Evolutionary conservation across 1,140 invertebrate species (phyloP).

Genomic region (Schlechtendalia chinensis): DNA sequence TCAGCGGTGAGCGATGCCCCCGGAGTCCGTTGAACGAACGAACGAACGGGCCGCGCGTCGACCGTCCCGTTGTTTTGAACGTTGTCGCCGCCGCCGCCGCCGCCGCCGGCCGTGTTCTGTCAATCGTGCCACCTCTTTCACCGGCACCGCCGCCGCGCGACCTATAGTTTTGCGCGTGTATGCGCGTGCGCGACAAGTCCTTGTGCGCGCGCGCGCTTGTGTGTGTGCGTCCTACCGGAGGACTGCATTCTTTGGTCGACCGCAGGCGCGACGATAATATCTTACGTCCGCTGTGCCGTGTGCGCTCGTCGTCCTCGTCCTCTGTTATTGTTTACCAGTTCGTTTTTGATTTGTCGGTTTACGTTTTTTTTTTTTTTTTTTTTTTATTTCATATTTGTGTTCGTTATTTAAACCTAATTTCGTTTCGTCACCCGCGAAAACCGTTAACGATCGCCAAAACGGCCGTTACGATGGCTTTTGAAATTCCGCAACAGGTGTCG

Average conservation of each 20-base stretch:
- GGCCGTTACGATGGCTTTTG: constrained; percentile 29
- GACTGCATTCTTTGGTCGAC: neutral
- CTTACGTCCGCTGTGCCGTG: neutral
- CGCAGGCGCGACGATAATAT: neutral
- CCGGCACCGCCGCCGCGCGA: neutral
- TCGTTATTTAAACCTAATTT: neutral
- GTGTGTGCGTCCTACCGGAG: neutral
- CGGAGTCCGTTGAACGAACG: no score
- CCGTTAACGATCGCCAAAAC: constrained; percentile 16
- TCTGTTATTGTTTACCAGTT: neutral
- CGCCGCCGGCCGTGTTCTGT: neutral
- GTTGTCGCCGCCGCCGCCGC: neutral
- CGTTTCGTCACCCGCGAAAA: neutral
- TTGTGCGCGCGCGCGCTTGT: neutral
- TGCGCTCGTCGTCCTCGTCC: neutral
- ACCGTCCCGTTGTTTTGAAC: no score
- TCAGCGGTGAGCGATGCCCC: no score
- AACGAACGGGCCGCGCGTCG: no score
- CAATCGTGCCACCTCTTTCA: neutral
- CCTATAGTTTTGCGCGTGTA: no score
- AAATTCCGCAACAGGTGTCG: constrained; percentile 21
- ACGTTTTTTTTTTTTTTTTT: neutral
- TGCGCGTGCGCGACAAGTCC: neutral
- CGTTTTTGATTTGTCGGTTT: neutral
- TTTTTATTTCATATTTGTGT: neutral